Percentiles rank a stretch among this genome's conserved stretches.
Conservation (phyloP, 35 echinoderm and acorn worm genomes). For the Antedon bifida region DNA sequence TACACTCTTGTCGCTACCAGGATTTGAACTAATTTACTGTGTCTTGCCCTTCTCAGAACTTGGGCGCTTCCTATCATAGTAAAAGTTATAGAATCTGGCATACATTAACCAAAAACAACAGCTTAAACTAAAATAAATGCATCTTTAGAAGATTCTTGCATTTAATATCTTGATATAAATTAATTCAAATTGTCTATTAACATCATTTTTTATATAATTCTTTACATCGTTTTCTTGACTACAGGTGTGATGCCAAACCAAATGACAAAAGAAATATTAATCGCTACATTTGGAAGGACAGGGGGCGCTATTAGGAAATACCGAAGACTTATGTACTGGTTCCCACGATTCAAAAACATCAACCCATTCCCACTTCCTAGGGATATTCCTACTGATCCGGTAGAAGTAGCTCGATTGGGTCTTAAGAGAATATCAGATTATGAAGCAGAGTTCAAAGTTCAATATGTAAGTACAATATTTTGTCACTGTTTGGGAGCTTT, state of each 20-base stretch:
- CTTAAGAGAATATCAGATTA: constrained; percentile 92
- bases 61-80: too few relatives aligned
- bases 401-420: constrained; percentile 56
- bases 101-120: too few relatives aligned
- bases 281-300: constrained; percentile 54
- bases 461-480: constrained; percentile 35
- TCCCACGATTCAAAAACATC: constrained; percentile 78
- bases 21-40: too few relatives aligned
- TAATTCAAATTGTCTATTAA: too few relatives aligned
- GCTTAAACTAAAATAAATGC: too few relatives aligned
- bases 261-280: constrained; percentile 65
- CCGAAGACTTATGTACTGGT: constrained; percentile 96
- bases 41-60: too few relatives aligned
- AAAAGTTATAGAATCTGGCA: too few relatives aligned
- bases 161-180: too few relatives aligned
- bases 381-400: constrained; percentile 49
- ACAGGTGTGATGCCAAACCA: constrained; percentile 90
- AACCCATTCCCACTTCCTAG: constrained; percentile 92
- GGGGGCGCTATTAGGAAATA: constrained; percentile 87
- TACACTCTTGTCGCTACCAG: too few relatives aligned
- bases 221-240: neutral
- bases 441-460: constrained; percentile 71
- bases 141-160: too few relatives aligned
- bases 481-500: too few relatives aligned
- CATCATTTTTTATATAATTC: too few relatives aligned